Evolutionary conservation across 2,113 vertebrate genomes (phyloP).

Genomic region (Oenanthe oenanthe): DNA sequence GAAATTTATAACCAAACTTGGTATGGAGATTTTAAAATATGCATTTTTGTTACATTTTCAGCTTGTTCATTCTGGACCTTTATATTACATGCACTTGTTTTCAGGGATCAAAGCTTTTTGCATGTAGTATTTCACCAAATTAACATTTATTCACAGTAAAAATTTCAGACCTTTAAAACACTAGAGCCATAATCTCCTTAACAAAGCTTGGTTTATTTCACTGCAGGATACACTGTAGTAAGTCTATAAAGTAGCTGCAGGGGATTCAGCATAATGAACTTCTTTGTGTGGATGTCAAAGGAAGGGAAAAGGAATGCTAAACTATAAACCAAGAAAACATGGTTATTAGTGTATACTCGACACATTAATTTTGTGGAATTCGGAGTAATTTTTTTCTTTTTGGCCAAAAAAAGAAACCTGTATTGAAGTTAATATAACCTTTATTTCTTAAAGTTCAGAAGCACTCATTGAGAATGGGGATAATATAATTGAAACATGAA

Average conservation of each 20-base stretch:
- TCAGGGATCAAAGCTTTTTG: neutral
- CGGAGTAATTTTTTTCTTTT: neutral
- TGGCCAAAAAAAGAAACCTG: neutral
- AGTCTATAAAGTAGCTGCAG: conserved; percentile 1
- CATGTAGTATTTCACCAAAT: neutral
- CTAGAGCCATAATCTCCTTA: conserved; percentile 2
- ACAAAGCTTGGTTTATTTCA: conserved; percentile 48
- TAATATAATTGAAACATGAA: conserved; percentile 16
- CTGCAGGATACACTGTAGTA: neutral
- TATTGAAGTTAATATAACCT: neutral
- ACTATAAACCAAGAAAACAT: neutral
- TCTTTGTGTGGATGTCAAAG: conserved; percentile 34
- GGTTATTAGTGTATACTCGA: conserved; percentile 36
- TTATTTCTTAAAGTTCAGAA: conserved; percentile 14
- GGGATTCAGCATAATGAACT: conserved; percentile 34
- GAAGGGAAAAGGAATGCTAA: conserved; percentile 6
- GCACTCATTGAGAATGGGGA: neutral
- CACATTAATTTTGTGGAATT: neutral
- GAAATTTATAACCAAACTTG: neutral
- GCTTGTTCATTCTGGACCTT: neutral
- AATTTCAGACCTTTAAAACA: neutral
- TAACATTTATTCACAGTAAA: neutral
- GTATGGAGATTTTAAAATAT: neutral
- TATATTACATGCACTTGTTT: neutral
- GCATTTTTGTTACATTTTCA: neutral